Base-by-base conservation (phyloP, 2,113 vertebrate genomes). In the Carassius carassius region DNA sequence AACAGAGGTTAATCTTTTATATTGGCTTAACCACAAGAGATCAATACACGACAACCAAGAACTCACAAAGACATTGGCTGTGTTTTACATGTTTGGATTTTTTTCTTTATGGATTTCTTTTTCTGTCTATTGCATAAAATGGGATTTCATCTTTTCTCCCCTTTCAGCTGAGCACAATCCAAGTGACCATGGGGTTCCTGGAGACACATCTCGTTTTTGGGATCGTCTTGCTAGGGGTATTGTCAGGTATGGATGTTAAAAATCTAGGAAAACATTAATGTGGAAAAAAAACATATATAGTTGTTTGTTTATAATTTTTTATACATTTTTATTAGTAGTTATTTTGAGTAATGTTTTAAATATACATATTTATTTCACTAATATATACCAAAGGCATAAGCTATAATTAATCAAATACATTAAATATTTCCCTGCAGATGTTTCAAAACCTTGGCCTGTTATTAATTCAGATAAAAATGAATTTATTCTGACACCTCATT, bases 401-500 rank as follows among this genome's bases (percentile, higher is more conserved):
- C 5, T 23, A 21, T 58, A 44, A 78, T 37, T 76, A 4, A 41
- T 49, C 3, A 23, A 65, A 63, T n/a, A 25, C 25, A 17, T 63
- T 1, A 17, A 60, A 41, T 79, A 44, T 79, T 19, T 60, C n/a
- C 62, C 3, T 63, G 23, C 84, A 86, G 88, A 91, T 83, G 84
- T 81, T 76, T 79, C 44, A 58, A 21, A 77, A 91, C 86, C 89
- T 0, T 86, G 95, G 17, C 98, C 97, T 0, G 91, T 90, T 16
- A 95, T 99, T 86, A 90, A 94, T 67, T 95, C 96, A 1, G 88
- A 92, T 0, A 82, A 94, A 44, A 84, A 92, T 0, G 95, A 97
- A 83, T 95, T 96, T 86, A 90, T 96, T 41, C 92, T 98, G 16
- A 92, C 90, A 86, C 92, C 95, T 74, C 92, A 95, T 73, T 94